Evolutionary conservation across 2,888 invertebrate genomes (phyloP).

Genomic region (Gymnosoma rotundatum): DNA sequence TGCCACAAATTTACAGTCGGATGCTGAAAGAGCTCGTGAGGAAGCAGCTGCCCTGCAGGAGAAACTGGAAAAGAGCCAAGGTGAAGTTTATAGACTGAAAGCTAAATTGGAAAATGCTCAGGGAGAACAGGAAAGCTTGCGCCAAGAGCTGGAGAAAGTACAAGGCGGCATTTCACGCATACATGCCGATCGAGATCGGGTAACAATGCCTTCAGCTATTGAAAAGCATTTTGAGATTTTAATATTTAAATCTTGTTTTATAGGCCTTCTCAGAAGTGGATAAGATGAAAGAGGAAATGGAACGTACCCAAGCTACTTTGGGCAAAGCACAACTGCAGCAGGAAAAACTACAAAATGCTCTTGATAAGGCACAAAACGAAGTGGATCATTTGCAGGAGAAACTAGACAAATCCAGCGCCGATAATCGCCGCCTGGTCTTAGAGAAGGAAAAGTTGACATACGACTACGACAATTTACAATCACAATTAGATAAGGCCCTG

Average conservation of each 20-base stretch:
- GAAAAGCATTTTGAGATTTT: neutral
- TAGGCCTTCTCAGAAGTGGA: slow-evolving; percentile 90
- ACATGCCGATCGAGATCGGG: slow-evolving; percentile 93
- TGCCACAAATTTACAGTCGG: slow-evolving; percentile 82
- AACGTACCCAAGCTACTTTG: slow-evolving; percentile 93
- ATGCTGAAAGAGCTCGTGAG: slow-evolving; percentile 92
- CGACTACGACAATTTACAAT: slow-evolving; percentile 94
- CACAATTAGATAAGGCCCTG: slow-evolving; percentile 94
- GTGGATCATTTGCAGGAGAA: slow-evolving; percentile 95
- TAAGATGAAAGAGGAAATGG: slow-evolving; percentile 93
- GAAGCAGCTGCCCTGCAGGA: slow-evolving; percentile 94
- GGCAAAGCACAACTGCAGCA: slow-evolving; percentile 95
- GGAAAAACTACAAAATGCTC: slow-evolving; percentile 93
- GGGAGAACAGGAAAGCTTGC: slow-evolving; percentile 95
- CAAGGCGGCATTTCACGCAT: slow-evolving; percentile 92
- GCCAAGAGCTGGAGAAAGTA: slow-evolving; percentile 94
- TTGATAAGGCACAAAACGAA: slow-evolving; percentile 95
- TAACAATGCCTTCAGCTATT: slow-evolving; percentile 67
- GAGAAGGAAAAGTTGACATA: slow-evolving; percentile 95
- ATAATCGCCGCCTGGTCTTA: slow-evolving; percentile 88
- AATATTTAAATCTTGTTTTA: neutral
- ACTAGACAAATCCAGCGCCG: slow-evolving; percentile 90
- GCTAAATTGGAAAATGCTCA: slow-evolving; percentile 97
- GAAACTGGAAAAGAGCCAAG: slow-evolving; percentile 96
- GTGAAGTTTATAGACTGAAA: slow-evolving; percentile 96